A percentile compares a stretch with the other conserved stretches of the same genome.
Conservation (phyloP, 2,888 invertebrate species). For the Hedychridium roseum region DNA sequence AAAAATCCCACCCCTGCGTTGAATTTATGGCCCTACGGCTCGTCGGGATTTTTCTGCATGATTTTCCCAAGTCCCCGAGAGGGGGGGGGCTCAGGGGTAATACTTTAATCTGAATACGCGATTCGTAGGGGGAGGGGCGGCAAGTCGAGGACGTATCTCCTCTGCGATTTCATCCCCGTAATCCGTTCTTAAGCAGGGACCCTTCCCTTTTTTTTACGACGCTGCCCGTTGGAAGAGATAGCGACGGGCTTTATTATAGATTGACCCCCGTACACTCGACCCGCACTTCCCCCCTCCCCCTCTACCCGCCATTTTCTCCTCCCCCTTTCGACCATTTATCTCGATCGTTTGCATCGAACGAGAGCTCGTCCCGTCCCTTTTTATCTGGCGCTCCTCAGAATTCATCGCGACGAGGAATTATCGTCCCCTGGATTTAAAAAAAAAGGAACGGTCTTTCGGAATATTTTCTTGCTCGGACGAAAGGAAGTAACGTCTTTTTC, state of each 20-base stretch:
- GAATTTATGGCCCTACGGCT: too few species aligned
- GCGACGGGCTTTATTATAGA: constrained; percentile 62
- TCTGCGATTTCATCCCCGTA: constrained; percentile 59
- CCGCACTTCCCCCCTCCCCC: constrained; percentile 35
- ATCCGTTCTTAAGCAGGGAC: constrained; percentile 61
- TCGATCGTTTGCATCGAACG: constrained; percentile 59
- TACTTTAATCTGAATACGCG: constrained; percentile 15
- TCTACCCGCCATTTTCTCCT: constrained; percentile 31
- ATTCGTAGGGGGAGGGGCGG: too few species aligned
- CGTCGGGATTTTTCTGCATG: too few species aligned
- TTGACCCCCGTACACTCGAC: constrained; percentile 59
- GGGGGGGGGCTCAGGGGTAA: constrained; percentile 25
- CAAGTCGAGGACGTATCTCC: constrained; percentile 18
- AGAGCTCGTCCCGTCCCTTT: constrained; percentile 16
- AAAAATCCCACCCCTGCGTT: too few species aligned
- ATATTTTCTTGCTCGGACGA: too few species aligned
- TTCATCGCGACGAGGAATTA: too few species aligned
- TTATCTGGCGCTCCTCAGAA: constrained; percentile 1
- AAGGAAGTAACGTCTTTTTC: too few species aligned
- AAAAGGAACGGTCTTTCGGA: too few species aligned
- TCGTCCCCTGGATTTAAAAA: too few species aligned
- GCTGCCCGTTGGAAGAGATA: constrained; percentile 53
- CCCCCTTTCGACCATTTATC: constrained; percentile 54
- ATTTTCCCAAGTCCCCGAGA: too few species aligned
- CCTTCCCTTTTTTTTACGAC: constrained; percentile 58